Base-by-base conservation (phyloP, 2,888 invertebrate species). In the Eilema griseolum region DNA sequence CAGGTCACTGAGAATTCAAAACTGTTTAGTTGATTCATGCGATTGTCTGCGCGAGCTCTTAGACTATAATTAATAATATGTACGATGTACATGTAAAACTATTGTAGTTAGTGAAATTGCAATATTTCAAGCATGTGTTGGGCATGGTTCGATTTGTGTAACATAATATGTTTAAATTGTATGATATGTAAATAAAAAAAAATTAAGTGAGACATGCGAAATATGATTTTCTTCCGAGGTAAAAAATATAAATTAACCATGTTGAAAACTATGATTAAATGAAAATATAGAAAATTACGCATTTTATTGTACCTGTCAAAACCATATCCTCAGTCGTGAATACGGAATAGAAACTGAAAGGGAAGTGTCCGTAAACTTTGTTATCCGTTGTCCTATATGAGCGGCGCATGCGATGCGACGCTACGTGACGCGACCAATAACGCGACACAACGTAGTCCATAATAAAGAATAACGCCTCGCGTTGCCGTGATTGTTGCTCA, bases 221-320 rank as follows among this genome's bases (percentile, higher is more conserved):
- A 93, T 94, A 94, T 94, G 90, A 93, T 94, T 95, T 94, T 94
- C 95, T 95, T 95, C 94, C 93, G 94, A 94, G 94, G 94, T 95
- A 95, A 94, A 95, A 95, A 93, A 92, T 92, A 94, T 92, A 86
- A 94, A 93, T 91, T 95, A 95, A 94, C 94, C 94, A 95, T 95
- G 95, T 95, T 95, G 93, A 95, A 90, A 92, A 93, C 89, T 94
- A 95, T 92, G 90, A 95, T 94, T 95, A 95, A 95, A 93, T 82
- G 88, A 95, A 93, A 93, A 91, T 91, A 92, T 90, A 91, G 89
- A 89, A 88, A 83, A 66, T 72, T 52, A 28, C 66, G 80, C 78
- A 85, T 88, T 87, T 86, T 87, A 86, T 83, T 78, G 1, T 57
- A 52, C 33, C 65, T 33, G 1, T 20, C 16, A 41, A 37, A 23